Evolutionary conservation across 1,140 invertebrate species (phyloP).

Genomic region (Elymnias hypermnestra): DNA sequence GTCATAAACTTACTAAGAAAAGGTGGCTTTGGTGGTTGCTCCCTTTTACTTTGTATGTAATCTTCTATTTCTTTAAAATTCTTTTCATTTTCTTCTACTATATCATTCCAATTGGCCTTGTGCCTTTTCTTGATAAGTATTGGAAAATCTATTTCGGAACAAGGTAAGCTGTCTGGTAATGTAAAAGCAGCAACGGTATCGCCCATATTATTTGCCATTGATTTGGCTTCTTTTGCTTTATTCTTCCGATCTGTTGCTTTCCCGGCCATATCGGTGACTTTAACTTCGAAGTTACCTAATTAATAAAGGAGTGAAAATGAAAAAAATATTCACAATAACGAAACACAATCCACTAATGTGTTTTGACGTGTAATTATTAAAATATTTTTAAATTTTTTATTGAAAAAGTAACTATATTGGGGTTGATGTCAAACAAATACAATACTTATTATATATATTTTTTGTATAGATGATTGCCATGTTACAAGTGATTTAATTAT

Average conservation of each 20-base stretch:
- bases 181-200: slow-evolving; percentile 39
- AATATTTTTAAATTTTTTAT: no score
- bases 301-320: neutral
- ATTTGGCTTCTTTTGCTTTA: slow-evolving; percentile 44
- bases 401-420: no score
- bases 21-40: slow-evolving; percentile 31
- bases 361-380: no score
- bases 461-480: no score
- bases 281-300: no score
- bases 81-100: slow-evolving; percentile 44
- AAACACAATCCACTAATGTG: no score
- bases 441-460: no score
- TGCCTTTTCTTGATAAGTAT: slow-evolving; percentile 29
- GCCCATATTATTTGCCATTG: slow-evolving; percentile 17
- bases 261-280: slow-evolving; percentile 47
- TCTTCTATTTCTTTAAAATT: slow-evolving; percentile 40
- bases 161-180: slow-evolving; percentile 51
- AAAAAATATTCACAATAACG: no score
- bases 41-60: slow-evolving; percentile 37
- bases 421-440: no score
- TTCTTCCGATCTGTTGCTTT: slow-evolving; percentile 49
- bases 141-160: slow-evolving; percentile 58
- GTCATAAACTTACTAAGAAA: slow-evolving; percentile 50
- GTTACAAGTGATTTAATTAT: no score
- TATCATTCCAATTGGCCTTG: slow-evolving; percentile 46